These are phyloP conservation scores for Protonibea diacanthus DNA, from an alignment of 2,797 vertebrate genomes.

Conservation along the genomic window DNA sequence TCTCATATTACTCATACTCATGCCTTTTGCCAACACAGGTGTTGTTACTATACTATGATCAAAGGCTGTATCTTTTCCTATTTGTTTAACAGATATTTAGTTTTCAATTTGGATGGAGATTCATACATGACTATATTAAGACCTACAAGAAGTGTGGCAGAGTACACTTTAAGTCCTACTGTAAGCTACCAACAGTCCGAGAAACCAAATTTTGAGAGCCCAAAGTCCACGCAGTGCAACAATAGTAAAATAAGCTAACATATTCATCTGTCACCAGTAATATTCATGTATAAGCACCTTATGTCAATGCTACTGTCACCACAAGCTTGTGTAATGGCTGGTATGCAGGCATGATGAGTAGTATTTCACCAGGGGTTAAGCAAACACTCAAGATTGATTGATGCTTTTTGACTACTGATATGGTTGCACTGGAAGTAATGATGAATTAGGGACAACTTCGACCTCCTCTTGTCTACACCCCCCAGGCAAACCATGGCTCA, in stretches of 20 bases:
- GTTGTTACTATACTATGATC: not conserved
- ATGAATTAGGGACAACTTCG: conserved; percentile 48
- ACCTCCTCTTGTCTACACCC: conserved; percentile 37
- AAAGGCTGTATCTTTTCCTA: not conserved
- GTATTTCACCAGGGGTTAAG: conserved; percentile 53
- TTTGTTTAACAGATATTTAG: not conserved
- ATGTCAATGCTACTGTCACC: conserved; percentile 40
- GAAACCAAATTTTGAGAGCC: conserved; percentile 6
- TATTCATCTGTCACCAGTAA: conserved; percentile 47
- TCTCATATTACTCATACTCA: not conserved
- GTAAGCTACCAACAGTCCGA: not conserved
- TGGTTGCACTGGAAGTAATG: conserved; percentile 49
- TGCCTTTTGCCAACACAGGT: conserved; percentile 1
- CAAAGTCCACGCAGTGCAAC: conserved; percentile 10
- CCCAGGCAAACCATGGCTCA: conserved; percentile 39
- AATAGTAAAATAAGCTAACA: conserved; percentile 40
- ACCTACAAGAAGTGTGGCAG: not conserved
- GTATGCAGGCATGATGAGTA: conserved; percentile 35
- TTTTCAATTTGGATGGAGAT: not conserved
- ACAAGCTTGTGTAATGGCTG: conserved; percentile 34
- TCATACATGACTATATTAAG: not conserved
- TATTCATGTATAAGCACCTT: conserved; percentile 36
- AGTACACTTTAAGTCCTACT: not conserved
- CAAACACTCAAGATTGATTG: conserved; percentile 53
- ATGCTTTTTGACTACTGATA: conserved; percentile 56